Percentiles rank a stretch among this genome's conserved stretches.
Evolutionary conservation across 2,113 vertebrate genomes (phyloP).

Genomic region (Pogona vitticeps): DNA sequence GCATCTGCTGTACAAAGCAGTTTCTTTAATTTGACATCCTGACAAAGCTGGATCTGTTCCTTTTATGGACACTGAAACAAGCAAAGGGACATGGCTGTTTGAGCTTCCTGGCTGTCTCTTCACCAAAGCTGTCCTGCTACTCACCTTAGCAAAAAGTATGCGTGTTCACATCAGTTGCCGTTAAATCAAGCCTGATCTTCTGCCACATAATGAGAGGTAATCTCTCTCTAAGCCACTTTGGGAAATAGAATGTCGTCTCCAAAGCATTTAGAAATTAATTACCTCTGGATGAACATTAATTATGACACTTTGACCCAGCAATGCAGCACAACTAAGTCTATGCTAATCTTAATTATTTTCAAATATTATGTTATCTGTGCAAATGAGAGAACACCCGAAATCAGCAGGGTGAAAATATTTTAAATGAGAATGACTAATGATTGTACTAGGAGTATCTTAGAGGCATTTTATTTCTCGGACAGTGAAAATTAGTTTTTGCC

Average conservation of each 20-base stretch:
- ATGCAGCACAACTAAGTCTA: slow-evolving; percentile 47
- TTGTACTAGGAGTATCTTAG: slow-evolving; percentile 29
- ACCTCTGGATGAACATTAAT: slow-evolving; percentile 52
- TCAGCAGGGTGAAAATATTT: slow-evolving; percentile 51
- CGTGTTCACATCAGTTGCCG: accelerated
- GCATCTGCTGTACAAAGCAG: background rate
- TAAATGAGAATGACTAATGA: slow-evolving; percentile 50
- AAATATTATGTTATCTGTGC: slow-evolving; percentile 45
- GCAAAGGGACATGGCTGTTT: background rate
- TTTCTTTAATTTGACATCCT: background rate
- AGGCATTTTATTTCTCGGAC: slow-evolving; percentile 34
- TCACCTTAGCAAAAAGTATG: background rate
- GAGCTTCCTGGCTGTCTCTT: background rate
- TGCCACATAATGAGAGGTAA: background rate
- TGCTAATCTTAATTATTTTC: slow-evolving; percentile 64
- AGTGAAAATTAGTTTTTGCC: slow-evolving; percentile 31
- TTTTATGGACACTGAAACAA: background rate
- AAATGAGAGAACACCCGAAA: slow-evolving; percentile 56
- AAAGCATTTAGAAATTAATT: slow-evolving; percentile 58
- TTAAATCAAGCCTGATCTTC: background rate
- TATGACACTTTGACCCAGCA: slow-evolving; percentile 42
- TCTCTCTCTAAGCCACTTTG: background rate
- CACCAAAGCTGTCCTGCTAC: background rate
- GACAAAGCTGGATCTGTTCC: background rate
- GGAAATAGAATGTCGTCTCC: slow-evolving; percentile 30